Evolutionary conservation across 1,140 invertebrate genomes (phyloP), one percentile per base, ranked within the genome.

Genomic region (Tetramorium alpestre): DNA sequence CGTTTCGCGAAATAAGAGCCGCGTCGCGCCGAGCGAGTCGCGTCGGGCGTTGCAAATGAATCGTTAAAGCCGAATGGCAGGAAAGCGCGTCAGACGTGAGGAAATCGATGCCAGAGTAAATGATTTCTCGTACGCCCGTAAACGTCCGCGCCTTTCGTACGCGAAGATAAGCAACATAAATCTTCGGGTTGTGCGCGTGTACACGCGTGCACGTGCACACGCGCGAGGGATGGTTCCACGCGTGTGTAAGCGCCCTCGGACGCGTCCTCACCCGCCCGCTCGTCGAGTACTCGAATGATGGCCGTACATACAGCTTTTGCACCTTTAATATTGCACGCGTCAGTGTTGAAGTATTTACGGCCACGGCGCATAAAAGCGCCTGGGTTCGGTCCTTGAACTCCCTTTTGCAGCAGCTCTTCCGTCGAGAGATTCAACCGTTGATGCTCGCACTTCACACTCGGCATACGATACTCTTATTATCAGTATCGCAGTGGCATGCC

Each of bases 261-360:
- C 84, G 85, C 73, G 91, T 84, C 65, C 70, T 44, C 70, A 51
- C 81, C 58, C 80, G 85, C 44, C 75, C 81, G 85, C 82, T 90
- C 86, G 89, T 88, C 89, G 91, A 92, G 91, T 85, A 92, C 88
- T 91, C 85, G 92, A 91, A 94, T 93, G 93, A 94, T 94, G 91
- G 93, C 86, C 89, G 82, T 85, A 70, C 86, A 84, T 93, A 93
- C 86, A 90, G 87, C 90, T 81, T 87, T 92, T 91, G 92, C 91
- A 91, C 92, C 93, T 93, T 94, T 94, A 94, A 94, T 94, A 94
- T 94, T 94, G 93, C 93, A 89, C 90, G 90, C 91, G 94, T 94
- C 93, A 93, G 88, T 86, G 90, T 88, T 94, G 93, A 94, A 94
- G 93, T 94, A 94, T 94, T 94, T 94, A 94, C 93, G 93, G 91